Evolutionary conservation across 2,888 invertebrate species (phyloP).

Genomic region (Himalopsyche kuldschensis): DNA sequence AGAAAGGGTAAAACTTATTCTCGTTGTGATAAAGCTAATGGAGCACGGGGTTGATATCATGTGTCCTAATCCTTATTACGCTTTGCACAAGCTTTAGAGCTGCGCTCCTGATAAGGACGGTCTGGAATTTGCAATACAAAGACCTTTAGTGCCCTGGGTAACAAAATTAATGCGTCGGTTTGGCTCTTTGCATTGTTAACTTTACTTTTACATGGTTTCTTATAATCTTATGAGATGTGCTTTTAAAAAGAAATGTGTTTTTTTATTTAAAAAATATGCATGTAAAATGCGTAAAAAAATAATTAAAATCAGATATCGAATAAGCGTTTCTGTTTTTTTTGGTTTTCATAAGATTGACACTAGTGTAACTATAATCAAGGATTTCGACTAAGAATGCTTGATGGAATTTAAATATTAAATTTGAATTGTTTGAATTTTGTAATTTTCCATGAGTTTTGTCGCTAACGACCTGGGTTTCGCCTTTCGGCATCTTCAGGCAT

Average conservation of each 20-base stretch:
- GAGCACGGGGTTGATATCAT: constrained; percentile 32
- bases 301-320: too few relatives aligned
- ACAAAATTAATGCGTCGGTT: constrained; percentile 5
- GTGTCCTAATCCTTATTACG: constrained; percentile 39
- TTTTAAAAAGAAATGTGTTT: not conserved
- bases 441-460: too few relatives aligned
- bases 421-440: too few relatives aligned
- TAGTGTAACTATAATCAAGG: too few relatives aligned
- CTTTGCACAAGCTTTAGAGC: constrained; percentile 17
- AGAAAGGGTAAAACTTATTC: constrained; percentile 38
- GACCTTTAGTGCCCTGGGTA: not conserved
- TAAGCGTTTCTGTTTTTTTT: too few relatives aligned
- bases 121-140: constrained; percentile 33
- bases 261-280: too few relatives aligned
- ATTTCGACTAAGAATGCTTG: too few relatives aligned
- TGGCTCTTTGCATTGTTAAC: not conserved
- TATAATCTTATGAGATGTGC: not conserved
- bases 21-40: constrained; percentile 38
- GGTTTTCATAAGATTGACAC: too few relatives aligned
- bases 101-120: constrained; percentile 15
- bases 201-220: not conserved
- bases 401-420: too few relatives aligned
- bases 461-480: too few relatives aligned
- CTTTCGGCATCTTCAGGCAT: too few relatives aligned
- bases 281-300: too few relatives aligned